Base-by-base conservation (phyloP, 2,888 invertebrate genomes). In the Spicauda simplicius region DNA sequence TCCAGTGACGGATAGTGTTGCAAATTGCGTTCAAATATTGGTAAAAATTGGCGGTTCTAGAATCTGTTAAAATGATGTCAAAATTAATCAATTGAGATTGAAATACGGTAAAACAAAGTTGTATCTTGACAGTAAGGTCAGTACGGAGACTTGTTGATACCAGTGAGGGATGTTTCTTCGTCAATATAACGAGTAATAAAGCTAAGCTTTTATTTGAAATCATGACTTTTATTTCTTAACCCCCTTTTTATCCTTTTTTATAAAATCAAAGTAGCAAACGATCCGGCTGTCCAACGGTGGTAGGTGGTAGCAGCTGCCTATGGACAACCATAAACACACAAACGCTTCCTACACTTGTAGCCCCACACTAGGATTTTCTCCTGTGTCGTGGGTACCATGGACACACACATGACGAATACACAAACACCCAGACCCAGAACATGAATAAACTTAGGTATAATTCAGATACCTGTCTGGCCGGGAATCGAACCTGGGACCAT, bases 141-240 rank as follows among this genome's bases (percentile, higher is more conserved):
- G 85, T 85, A 81, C 80, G 84, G 81, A 87, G 82, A 90, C 86
- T 87, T 91, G 92, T 93, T 91, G 88, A 84, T 86, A 86, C 84
- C 75, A 85, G 87, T 88, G 90, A 91, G 88, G 90, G 88, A 90
- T 91, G 93, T 93, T 93, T 93, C 91, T 95, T 94, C 93, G 91
- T 95, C 94, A 95, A 95, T 95, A 95, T 93, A 94, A 95, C 94
- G 94, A 95, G 94, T 95, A 95, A 95, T 95, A 95, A 95, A 95
- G 95, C 95, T 95, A 95, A 95, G 95, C 95, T 95, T 95, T 95
- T 95, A 95, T 95, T 95, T 95, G 95, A 95, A 74, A 76, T 73
- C 63, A 60, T 74, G 84, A 70, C 79, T 91, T 92, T 93, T 85
- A 91, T 91, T 92, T 90, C 69, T 68, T 16, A 20, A 8, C 64